Conservation (phyloP, 2,113 vertebrate genomes). For the Micronycteris hirsuta region DNA sequence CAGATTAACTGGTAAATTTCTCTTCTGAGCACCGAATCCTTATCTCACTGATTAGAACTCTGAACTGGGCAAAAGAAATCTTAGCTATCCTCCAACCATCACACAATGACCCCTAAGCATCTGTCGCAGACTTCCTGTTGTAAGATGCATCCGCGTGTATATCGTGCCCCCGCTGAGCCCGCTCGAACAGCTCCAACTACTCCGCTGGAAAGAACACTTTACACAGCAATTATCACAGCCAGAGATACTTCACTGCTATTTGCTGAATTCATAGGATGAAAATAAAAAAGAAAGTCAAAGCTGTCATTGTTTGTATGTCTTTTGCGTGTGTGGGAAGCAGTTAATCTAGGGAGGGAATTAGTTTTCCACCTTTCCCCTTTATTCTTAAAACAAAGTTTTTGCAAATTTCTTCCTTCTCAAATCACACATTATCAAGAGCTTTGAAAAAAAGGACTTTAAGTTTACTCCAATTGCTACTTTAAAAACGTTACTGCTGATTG, state of each 20-base stretch:
- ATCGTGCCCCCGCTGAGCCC: not conserved
- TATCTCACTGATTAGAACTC: not conserved
- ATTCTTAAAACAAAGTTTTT: constrained; percentile 32
- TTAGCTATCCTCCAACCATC: not conserved
- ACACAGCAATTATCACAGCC: constrained; percentile 41
- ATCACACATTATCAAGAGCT: constrained; percentile 22
- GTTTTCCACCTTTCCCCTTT: constrained; percentile 49
- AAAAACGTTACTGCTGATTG: constrained; percentile 23
- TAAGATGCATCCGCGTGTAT: not conserved
- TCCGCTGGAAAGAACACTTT: constrained; percentile 27
- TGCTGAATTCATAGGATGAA: constrained; percentile 46
- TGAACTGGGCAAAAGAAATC: not conserved
- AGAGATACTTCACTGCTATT: not conserved
- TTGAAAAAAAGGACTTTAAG: constrained; percentile 6
- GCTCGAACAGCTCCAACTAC: not conserved
- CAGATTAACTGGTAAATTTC: not conserved
- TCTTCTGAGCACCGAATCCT: not conserved
- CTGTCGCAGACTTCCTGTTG: not conserved
- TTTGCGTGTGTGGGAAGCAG: constrained; percentile 13
- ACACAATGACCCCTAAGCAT: not conserved
- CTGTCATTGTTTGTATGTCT: constrained; percentile 43
- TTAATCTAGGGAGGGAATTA: not conserved
- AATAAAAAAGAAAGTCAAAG: constrained; percentile 35
- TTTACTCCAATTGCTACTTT: constrained; percentile 26
- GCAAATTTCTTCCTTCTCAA: constrained; percentile 46